phyloP scores from a whole-genome alignment of 2,888 invertebrate species.

The Plebejus melissa region DNA sequence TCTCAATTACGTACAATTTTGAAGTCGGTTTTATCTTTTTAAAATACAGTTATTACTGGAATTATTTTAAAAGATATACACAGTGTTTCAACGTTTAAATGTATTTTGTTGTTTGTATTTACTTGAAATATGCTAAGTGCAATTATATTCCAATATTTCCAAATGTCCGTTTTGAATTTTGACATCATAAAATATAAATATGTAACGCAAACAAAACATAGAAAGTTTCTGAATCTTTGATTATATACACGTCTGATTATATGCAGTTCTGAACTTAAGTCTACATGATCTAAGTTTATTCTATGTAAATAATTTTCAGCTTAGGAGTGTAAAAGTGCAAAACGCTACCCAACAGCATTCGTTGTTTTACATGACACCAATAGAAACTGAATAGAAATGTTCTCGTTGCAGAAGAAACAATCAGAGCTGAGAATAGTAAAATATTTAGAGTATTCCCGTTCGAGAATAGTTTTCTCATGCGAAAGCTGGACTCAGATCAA shows the following conservation, averaged over 20 bases:
- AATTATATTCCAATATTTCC: no score
- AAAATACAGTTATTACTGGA: background rate
- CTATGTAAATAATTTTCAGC: background rate
- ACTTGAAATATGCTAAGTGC: background rate
- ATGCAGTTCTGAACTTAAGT: background rate
- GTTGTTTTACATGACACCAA: conserved; percentile 15
- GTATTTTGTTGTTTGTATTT: background rate
- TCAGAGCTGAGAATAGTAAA: conserved; percentile 14
- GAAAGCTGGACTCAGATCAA: background rate
- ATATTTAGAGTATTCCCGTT: background rate
- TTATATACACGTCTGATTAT: no score
- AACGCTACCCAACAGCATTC: background rate
- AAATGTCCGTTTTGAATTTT: no score
- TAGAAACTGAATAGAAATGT: conserved; percentile 17
- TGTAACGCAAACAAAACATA: background rate
- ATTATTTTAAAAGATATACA: conserved; percentile 13
- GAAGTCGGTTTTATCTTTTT: no score
- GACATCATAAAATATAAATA: background rate
- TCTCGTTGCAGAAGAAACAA: conserved; percentile 14
- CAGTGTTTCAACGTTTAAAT: background rate
- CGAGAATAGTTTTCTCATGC: conserved; percentile 4
- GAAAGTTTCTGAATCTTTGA: background rate
- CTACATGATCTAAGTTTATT: no score
- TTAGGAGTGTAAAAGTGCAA: background rate
- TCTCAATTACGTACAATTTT: no score